phyloP scores from a whole-genome alignment of 2,797 vertebrate species.

The Peromyscus nudipes region DNA sequence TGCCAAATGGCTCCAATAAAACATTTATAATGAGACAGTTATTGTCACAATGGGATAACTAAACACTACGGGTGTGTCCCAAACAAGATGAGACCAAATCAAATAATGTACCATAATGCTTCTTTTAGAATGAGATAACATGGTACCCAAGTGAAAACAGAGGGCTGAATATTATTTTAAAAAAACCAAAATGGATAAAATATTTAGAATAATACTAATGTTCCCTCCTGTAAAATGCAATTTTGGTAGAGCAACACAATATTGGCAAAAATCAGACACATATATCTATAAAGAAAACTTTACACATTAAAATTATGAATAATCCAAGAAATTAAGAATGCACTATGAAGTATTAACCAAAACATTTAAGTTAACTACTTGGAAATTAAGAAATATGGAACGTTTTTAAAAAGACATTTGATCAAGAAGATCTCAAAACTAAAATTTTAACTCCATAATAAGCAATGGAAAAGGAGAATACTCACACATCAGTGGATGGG shows the following conservation, averaged over 20 bases:
- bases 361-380: constrained; percentile 1
- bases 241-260: constrained; percentile 25
- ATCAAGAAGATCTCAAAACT: constrained; percentile 42
- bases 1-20: constrained; percentile 13
- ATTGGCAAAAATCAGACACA: background rate
- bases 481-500: background rate
- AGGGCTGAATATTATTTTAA: background rate
- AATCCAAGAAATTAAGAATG: constrained; percentile 24
- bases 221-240: background rate
- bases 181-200: background rate
- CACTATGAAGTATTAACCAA: constrained; percentile 9
- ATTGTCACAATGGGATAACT: background rate
- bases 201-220: background rate
- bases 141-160: background rate
- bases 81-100: background rate
- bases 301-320: background rate
- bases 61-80: background rate
- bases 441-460: constrained; percentile 6
- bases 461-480: background rate
- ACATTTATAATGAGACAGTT: background rate
- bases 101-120: background rate
- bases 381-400: background rate
- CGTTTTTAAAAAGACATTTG: constrained; percentile 15
- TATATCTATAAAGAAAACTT: background rate
- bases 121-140: constrained; percentile 37